Percentiles rank a stretch among this genome's conserved stretches.
These are phyloP conservation scores for Aplidium turbinatum DNA, from an alignment of 23 tunicate species.

Conservation along the genomic window DNA sequence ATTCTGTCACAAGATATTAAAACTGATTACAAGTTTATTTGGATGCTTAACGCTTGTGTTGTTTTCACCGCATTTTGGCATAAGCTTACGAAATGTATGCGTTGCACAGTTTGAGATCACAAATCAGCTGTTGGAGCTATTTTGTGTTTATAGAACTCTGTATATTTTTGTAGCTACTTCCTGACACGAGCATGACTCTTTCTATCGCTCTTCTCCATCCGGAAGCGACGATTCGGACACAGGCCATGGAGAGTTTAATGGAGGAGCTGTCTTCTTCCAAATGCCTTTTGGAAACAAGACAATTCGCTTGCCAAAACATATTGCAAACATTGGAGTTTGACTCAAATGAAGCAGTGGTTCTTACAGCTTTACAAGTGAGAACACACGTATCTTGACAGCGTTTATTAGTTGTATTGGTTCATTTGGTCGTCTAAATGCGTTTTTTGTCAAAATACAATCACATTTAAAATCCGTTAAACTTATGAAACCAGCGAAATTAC, in stretches of 20 bases:
- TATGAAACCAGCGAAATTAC: too few relatives aligned
- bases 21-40: not conserved
- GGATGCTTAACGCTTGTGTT: not conserved
- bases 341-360: not conserved
- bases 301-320: not conserved
- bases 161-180: slow-evolving; percentile 8
- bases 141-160: too few relatives aligned
- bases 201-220: slow-evolving; percentile 21
- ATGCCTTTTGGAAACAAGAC: not conserved
- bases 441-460: too few relatives aligned
- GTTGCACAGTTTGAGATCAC: too few relatives aligned
- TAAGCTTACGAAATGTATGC: not conserved
- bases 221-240: not conserved
- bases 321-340: not conserved
- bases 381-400: too few relatives aligned
- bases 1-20: too few relatives aligned
- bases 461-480: too few relatives aligned
- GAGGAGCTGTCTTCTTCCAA: not conserved
- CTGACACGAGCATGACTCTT: not conserved
- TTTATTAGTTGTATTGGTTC: too few relatives aligned
- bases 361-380: not conserved
- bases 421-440: too few relatives aligned
- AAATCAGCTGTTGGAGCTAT: too few relatives aligned
- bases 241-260: slow-evolving; percentile 1
- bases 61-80: not conserved